Conservation (phyloP, 1,140 invertebrate species). For the Nasonia longicornis region DNA sequence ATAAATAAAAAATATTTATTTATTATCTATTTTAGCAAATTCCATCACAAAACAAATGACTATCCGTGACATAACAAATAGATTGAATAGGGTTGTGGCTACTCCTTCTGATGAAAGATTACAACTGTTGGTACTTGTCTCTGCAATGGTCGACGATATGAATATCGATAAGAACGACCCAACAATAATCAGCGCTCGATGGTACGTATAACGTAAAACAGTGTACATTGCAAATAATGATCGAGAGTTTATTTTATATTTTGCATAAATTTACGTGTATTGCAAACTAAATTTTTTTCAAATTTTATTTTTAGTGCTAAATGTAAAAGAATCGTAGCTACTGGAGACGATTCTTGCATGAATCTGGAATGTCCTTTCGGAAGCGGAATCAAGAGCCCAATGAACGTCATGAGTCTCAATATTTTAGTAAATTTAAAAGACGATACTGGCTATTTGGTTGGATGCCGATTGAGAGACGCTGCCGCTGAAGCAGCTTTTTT, state of each 20-base stretch:
- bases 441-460: slow-evolving; percentile 65
- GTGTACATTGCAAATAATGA: too few relatives aligned
- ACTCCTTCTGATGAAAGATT: slow-evolving; percentile 50
- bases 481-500: slow-evolving; percentile 60
- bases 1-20: slow-evolving; percentile 31
- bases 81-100: slow-evolving; percentile 51
- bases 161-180: slow-evolving; percentile 60
- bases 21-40: slow-evolving; percentile 56
- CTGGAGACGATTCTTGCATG: slow-evolving; percentile 63
- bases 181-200: slow-evolving; percentile 56
- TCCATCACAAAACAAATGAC: slow-evolving; percentile 67
- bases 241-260: too few relatives aligned
- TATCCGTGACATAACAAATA: slow-evolving; percentile 63
- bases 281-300: background rate
- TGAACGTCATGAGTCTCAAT: slow-evolving; percentile 58
- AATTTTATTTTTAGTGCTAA: slow-evolving; percentile 56
- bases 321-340: slow-evolving; percentile 58
- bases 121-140: slow-evolving; percentile 65
- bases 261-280: background rate
- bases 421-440: slow-evolving; percentile 66
- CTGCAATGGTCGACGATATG: slow-evolving; percentile 64
- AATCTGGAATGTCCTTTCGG: slow-evolving; percentile 67
- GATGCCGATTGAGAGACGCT: slow-evolving; percentile 60
- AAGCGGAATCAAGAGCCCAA: slow-evolving; percentile 57
- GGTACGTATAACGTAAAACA: slow-evolving; percentile 49